Evolutionary conservation across 2,113 vertebrate species (phyloP).

Genomic region (Oceanodroma tethys): DNA sequence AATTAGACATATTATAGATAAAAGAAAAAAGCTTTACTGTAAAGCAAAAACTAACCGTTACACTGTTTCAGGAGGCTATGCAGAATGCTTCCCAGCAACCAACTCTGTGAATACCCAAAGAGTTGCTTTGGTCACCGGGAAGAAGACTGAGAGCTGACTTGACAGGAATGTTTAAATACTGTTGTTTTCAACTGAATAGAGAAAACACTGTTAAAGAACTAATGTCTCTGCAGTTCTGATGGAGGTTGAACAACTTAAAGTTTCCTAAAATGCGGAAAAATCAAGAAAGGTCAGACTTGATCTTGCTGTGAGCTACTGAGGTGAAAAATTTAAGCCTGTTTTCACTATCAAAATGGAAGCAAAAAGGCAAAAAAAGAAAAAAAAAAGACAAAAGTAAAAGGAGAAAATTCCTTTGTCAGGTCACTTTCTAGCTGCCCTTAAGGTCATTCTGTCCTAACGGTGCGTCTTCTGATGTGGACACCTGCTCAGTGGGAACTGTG

Average conservation of each 20-base stretch:
- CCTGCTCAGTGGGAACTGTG: not conserved
- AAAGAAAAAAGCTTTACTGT: not conserved
- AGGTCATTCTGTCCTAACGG: not conserved
- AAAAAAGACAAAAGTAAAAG: not conserved
- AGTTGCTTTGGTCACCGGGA: not conserved
- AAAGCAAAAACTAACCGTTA: not conserved
- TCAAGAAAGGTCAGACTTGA: not conserved
- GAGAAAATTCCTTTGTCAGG: not conserved
- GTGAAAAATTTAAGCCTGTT: not conserved
- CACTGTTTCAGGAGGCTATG: not conserved
- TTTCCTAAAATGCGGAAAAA: not conserved
- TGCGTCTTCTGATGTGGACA: not conserved
- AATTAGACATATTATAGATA: not conserved
- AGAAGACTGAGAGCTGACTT: not conserved
- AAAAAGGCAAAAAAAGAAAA: not conserved
- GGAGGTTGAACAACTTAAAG: not conserved
- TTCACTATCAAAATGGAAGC: not conserved
- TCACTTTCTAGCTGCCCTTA: not conserved
- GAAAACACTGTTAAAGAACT: not conserved
- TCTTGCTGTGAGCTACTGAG: not conserved
- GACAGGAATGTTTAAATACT: not conserved
- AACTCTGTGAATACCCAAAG: not conserved
- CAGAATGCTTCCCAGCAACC: not conserved
- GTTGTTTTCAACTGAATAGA: not conserved
- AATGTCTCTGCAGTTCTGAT: not conserved